Percentiles rank a stretch among this genome's conserved stretches.
Evolutionary conservation across 1,140 invertebrate species (phyloP).

Genomic region (Pemphigus obesinymphae): DNA sequence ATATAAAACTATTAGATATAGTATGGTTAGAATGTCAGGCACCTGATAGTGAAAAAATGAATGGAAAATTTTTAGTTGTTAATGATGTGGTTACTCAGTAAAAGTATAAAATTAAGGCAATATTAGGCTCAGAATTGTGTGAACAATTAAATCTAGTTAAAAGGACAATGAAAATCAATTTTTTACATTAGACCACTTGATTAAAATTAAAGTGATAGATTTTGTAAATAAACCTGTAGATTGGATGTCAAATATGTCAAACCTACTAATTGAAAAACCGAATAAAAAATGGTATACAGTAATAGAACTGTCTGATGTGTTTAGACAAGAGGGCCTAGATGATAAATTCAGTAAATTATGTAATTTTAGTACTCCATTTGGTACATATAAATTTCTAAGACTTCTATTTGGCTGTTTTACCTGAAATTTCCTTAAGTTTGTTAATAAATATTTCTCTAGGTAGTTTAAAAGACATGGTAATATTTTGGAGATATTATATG

Average conservation of each 20-base stretch:
- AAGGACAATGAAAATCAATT: neutral
- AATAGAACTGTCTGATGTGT: constrained; percentile 45
- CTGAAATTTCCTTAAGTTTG: constrained; percentile 50
- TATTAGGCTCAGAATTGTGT: constrained; percentile 39
- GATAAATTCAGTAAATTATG: constrained; percentile 41
- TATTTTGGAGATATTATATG: constrained; percentile 44
- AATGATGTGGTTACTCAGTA: neutral
- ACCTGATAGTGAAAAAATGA: neutral
- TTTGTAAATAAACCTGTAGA: constrained; percentile 42
- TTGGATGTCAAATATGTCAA: constrained; percentile 50
- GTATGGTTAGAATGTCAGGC: neutral
- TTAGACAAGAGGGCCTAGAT: constrained; percentile 44
- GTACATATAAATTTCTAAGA: constrained; percentile 48
- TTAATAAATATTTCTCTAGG: constrained; percentile 47
- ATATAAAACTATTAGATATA: constrained; percentile 13
- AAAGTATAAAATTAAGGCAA: constrained; percentile 3
- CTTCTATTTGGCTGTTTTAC: constrained; percentile 49
- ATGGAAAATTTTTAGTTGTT: constrained; percentile 32
- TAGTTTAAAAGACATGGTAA: constrained; percentile 48
- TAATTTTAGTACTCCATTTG: constrained; percentile 46
- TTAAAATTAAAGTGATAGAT: constrained; percentile 40
- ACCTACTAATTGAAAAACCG: constrained; percentile 49
- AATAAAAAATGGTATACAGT: constrained; percentile 46
- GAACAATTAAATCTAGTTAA: constrained; percentile 35
- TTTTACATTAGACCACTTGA: constrained; percentile 44